Evolutionary conservation across 2,888 invertebrate species (phyloP).

Genomic region (Thelaira solivaga): DNA sequence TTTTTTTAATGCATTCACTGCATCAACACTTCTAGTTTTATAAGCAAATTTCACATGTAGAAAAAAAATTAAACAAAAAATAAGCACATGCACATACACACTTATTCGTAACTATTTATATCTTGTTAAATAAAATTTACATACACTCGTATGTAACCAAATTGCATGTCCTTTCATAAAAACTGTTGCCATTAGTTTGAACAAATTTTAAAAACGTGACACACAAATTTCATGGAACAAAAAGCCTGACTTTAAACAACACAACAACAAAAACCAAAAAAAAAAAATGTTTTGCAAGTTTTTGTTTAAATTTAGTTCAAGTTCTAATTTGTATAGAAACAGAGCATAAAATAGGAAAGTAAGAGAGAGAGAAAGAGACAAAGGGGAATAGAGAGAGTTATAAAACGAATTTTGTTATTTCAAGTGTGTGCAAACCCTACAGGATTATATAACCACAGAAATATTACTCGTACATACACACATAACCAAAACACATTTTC

Average conservation of each 20-base stretch:
- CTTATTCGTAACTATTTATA: not conserved
- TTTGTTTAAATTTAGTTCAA: slow-evolving; percentile 36
- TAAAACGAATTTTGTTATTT: no score
- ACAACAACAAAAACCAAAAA: no score
- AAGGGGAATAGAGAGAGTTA: no score
- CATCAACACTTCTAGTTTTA: slow-evolving; percentile 49
- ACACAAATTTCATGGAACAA: slow-evolving; percentile 28
- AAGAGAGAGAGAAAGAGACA: slow-evolving; percentile 2
- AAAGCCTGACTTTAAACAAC: slow-evolving; percentile 30
- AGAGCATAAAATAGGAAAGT: not conserved
- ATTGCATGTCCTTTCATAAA: slow-evolving; percentile 2
- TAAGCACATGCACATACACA: not conserved
- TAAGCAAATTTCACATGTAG: slow-evolving; percentile 35
- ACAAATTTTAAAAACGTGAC: slow-evolving; percentile 42
- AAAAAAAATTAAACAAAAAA: slow-evolving; percentile 7
- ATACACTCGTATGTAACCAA: not conserved
- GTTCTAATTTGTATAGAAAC: slow-evolving; percentile 25
- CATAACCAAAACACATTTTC: not conserved
- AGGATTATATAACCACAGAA: no score
- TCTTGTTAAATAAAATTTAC: not conserved
- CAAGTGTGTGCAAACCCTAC: no score
- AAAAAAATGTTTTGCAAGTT: not conserved
- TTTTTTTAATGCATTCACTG: slow-evolving; percentile 39
- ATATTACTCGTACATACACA: no score
- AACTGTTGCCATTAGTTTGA: slow-evolving; percentile 12